phyloP scores from a whole-genome alignment of 2,113 vertebrate genomes.

The Chaetura pelagica region DNA sequence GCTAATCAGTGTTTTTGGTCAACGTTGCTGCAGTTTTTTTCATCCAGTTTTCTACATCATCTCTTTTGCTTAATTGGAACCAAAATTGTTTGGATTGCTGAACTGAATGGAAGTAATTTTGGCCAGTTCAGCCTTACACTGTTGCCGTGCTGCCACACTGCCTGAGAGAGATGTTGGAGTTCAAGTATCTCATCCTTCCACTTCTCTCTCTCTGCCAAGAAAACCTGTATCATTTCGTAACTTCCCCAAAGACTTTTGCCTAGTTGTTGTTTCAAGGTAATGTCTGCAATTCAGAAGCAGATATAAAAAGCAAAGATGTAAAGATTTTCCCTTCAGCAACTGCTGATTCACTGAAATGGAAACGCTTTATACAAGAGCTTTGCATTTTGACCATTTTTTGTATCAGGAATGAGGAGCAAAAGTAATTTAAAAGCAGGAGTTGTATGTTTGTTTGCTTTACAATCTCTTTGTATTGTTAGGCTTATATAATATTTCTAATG shows the following conservation, averaged over 20 bases:
- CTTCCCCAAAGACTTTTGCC: constrained; percentile 8
- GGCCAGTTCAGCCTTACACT: background rate
- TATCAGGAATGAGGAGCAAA: background rate
- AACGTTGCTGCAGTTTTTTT: background rate
- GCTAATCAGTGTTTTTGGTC: constrained; percentile 12
- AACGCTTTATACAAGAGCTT: constrained; percentile 1
- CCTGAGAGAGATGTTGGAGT: background rate
- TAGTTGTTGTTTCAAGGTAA: background rate
- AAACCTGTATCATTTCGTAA: background rate
- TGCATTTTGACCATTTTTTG: background rate
- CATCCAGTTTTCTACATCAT: background rate
- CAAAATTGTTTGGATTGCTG: constrained; percentile 1
- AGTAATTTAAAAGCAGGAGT: constrained; percentile 17
- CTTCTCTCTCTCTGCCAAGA: background rate
- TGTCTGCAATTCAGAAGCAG: background rate
- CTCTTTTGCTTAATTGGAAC: constrained; percentile 14
- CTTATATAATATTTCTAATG: background rate
- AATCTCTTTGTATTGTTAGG: constrained; percentile 3
- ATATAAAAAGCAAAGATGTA: background rate
- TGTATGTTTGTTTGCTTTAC: background rate
- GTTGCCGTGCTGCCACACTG: background rate
- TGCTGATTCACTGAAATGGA: background rate
- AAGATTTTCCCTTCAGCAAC: constrained; percentile 13
- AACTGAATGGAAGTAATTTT: constrained; percentile 1
- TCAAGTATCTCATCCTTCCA: background rate